Evolutionary conservation across 2,797 vertebrate species (phyloP).

Genomic region (Phalloptychus januarius): DNA sequence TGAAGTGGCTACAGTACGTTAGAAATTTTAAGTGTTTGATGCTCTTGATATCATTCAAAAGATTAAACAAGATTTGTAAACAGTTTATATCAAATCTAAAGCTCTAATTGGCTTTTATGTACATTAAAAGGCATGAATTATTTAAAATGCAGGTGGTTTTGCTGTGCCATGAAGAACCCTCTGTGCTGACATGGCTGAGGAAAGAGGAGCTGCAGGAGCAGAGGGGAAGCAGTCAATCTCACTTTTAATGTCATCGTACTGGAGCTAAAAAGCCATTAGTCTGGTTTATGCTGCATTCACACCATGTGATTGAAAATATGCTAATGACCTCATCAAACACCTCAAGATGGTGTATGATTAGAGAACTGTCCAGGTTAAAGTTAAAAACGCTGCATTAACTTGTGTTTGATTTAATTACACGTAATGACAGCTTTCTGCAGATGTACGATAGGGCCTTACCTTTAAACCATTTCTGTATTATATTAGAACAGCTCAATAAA

Average conservation of each 20-base stretch:
- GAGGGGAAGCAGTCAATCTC: neutral
- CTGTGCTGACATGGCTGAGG: neutral
- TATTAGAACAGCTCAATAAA: neutral
- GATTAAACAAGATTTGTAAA: neutral
- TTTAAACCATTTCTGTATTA: neutral
- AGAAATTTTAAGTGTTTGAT: neutral
- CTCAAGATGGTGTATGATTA: slow-evolving; percentile 2
- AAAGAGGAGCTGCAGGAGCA: slow-evolving; percentile 5
- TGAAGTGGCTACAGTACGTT: neutral
- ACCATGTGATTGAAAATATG: slow-evolving; percentile 24
- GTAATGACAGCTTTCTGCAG: neutral
- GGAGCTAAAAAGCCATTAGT: slow-evolving; percentile 18
- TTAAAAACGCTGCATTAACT: slow-evolving; percentile 16
- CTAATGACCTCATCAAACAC: slow-evolving; percentile 28
- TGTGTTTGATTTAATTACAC: neutral
- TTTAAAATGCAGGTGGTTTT: neutral
- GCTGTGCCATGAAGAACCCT: neutral
- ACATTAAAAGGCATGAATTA: neutral
- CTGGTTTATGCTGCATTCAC: slow-evolving; percentile 11
- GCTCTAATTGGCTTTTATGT: neutral
- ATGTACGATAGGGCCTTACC: neutral
- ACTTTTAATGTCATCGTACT: neutral
- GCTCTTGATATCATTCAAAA: neutral
- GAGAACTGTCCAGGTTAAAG: slow-evolving; percentile 1
- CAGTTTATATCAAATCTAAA: neutral